A percentile compares a stretch with the other conserved stretches of the same genome.
These are phyloP conservation scores for Philereme transversata DNA, from an alignment of 2,888 invertebrate genomes.

Conservation along the genomic window DNA sequence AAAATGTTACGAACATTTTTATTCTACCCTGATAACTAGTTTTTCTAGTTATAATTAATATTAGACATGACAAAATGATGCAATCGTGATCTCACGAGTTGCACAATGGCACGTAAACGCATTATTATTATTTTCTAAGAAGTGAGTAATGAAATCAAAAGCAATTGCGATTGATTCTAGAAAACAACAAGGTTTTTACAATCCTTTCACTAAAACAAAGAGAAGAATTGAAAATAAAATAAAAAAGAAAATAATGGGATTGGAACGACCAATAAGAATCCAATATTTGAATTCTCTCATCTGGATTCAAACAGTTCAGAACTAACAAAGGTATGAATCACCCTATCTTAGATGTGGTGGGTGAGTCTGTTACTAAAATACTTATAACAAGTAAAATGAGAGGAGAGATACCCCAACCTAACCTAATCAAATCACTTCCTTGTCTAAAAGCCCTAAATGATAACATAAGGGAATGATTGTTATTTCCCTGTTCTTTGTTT, in stretches of 20 bases:
- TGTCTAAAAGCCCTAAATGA: too few relatives aligned
- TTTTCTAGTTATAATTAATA: constrained; percentile 5
- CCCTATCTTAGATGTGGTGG: neutral
- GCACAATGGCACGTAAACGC: constrained; percentile 21
- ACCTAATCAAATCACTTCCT: too few relatives aligned
- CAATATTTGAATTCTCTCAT: neutral
- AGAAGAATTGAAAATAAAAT: too few relatives aligned
- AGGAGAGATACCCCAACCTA: too few relatives aligned
- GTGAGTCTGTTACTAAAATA: too few relatives aligned
- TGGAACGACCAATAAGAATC: neutral
- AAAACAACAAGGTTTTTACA: neutral
- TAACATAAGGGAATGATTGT: too few relatives aligned
- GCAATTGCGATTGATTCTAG: neutral
- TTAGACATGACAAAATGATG: constrained; percentile 19
- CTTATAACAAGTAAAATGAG: too few relatives aligned
- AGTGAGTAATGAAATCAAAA: constrained; percentile 14
- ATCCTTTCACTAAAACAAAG: neutral
- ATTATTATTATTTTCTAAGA: constrained; percentile 18
- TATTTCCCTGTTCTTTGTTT: too few relatives aligned
- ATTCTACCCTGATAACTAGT: neutral
- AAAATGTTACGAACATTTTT: too few relatives aligned
- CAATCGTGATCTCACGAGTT: constrained; percentile 28
- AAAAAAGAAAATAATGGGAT: too few relatives aligned
- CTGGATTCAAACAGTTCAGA: neutral
- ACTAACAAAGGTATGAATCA: neutral